A percentile compares a stretch with the other conserved stretches of the same genome.
phyloP scores from a whole-genome alignment of 1,140 invertebrate species.

The Drosophila cardini region DNA sequence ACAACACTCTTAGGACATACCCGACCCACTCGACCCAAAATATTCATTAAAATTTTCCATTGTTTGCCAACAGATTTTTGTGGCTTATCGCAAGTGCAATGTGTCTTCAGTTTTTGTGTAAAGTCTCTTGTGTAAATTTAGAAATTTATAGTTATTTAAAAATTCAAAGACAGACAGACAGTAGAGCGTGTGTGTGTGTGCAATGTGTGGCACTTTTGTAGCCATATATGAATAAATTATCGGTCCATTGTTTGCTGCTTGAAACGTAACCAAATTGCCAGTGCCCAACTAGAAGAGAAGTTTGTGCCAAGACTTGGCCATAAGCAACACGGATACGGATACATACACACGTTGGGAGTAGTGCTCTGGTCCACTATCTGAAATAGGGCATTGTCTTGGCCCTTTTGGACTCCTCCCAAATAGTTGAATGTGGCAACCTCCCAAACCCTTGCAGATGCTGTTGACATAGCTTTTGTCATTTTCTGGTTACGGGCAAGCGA shows the following conservation, averaged over 20 bases:
- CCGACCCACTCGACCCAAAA: constrained; percentile 65
- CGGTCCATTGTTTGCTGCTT: constrained; percentile 71
- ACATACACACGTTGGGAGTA: constrained; percentile 22
- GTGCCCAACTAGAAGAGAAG: constrained; percentile 42
- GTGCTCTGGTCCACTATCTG: background rate
- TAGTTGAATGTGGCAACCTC: constrained; percentile 15
- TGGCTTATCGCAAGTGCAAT: constrained; percentile 78
- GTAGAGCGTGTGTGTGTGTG: constrained; percentile 40
- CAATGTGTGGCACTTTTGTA: constrained; percentile 48
- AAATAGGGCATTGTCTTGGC: constrained; percentile 69
- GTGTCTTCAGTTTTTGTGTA: constrained; percentile 67
- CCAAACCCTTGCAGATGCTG: constrained; percentile 73
- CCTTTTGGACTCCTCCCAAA: background rate
- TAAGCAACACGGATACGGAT: constrained; percentile 64
- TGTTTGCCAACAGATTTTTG: constrained; percentile 74
- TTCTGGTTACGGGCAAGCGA: constrained; percentile 78
- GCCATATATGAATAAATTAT: constrained; percentile 81
- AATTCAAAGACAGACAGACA: constrained; percentile 60
- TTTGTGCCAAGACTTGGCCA: constrained; percentile 66
- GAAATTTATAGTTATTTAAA: constrained; percentile 83
- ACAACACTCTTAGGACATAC: constrained; percentile 69
- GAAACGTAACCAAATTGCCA: constrained; percentile 76
- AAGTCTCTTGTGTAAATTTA: constrained; percentile 80
- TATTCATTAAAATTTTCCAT: constrained; percentile 80
- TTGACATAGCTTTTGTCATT: constrained; percentile 82